Percentiles rank a stretch among this genome's conserved stretches.
Conservation (phyloP, 2,888 invertebrate genomes). For the Xestoiulus laeticollis region DNA sequence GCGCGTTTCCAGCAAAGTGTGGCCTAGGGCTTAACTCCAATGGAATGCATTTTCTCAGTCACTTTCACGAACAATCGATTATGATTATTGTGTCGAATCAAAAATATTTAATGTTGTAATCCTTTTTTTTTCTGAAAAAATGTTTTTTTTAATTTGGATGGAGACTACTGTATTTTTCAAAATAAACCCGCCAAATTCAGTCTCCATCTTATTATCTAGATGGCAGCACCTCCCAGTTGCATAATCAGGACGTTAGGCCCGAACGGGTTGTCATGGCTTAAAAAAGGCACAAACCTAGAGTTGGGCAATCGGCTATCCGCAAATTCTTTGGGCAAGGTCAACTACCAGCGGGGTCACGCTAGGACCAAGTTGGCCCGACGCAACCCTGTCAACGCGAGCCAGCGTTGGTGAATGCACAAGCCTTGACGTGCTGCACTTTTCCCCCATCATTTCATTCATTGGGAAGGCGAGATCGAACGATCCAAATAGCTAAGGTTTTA, state of each 20-base stretch:
- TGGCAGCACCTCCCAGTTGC: neutral
- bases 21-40: too few relatives aligned
- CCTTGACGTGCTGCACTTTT: neutral
- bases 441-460: neutral
- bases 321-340: conserved; percentile 33
- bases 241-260: neutral
- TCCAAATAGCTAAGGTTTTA: conserved; percentile 12
- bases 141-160: too few relatives aligned
- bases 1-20: too few relatives aligned
- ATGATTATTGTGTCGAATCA: too few relatives aligned
- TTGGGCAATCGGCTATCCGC: conserved; percentile 24
- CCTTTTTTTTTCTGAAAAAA: too few relatives aligned
- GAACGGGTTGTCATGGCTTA: conserved; percentile 39
- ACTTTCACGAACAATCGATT: too few relatives aligned
- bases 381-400: neutral
- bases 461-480: neutral
- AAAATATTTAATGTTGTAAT: too few relatives aligned
- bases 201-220: neutral
- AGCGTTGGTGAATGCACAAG: neutral
- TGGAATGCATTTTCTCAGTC: too few relatives aligned
- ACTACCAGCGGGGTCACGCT: conserved; percentile 35
- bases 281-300: conserved; percentile 1
- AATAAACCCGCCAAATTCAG: neutral
- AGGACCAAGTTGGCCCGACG: neutral
- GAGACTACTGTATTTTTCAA: conserved; percentile 5